Percentiles rank a stretch among this genome's conserved stretches.
Conservation (phyloP, 2,113 vertebrate genomes). For the Delphinapterus leucas region DNA sequence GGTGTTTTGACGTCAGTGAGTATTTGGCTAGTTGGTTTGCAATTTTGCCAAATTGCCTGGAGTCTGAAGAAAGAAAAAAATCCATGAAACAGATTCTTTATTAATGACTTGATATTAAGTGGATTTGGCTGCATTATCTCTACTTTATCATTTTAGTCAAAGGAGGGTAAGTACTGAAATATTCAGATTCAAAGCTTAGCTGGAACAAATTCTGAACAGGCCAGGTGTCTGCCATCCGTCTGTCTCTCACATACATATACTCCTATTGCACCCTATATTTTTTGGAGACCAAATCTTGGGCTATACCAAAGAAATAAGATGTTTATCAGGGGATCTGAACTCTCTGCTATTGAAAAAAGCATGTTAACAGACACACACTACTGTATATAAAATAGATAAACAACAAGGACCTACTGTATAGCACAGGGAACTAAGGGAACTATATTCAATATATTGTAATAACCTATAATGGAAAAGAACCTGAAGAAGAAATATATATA, state of each 20-base stretch:
- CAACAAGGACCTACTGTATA: rapidly evolving
- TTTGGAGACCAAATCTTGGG: background rate
- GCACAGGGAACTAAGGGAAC: background rate
- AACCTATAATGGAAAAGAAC: background rate
- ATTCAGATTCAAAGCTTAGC: background rate
- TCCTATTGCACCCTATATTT: background rate
- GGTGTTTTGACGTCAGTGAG: constrained; percentile 38
- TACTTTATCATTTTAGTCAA: constrained; percentile 29
- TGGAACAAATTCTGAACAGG: background rate
- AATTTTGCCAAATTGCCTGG: constrained; percentile 40
- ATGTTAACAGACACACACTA: background rate
- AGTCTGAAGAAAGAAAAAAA: background rate
- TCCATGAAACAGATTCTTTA: background rate
- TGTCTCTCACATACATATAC: background rate
- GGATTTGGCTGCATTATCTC: background rate
- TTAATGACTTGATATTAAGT: constrained; percentile 30
- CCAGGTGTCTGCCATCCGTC: background rate
- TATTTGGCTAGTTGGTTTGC: constrained; percentile 6
- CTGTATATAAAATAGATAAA: background rate
- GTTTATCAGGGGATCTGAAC: background rate
- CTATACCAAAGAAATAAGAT: background rate
- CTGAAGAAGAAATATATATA: background rate
- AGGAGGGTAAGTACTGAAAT: background rate
- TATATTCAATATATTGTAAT: background rate
- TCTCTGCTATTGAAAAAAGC: background rate